Conservation (phyloP, 2,797 vertebrate genomes). For the Phalloptychus januarius region DNA sequence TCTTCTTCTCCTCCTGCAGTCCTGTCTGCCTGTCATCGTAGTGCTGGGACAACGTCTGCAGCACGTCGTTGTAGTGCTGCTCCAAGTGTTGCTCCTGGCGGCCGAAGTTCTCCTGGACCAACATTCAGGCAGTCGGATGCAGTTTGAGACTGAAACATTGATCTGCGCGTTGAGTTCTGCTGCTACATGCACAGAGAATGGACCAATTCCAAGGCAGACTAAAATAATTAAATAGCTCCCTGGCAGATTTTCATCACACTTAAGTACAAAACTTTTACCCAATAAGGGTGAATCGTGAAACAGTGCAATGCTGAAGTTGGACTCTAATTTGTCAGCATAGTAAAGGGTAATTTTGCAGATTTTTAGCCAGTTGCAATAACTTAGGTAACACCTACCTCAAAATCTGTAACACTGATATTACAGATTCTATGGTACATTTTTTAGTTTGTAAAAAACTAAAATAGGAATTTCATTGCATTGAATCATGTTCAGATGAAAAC, state of each 20-base stretch:
- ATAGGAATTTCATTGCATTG: not conserved
- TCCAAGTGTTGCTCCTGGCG: constrained; percentile 94
- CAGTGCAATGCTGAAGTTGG: not conserved
- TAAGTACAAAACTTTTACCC: not conserved
- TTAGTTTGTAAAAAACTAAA: not conserved
- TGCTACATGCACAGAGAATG: not conserved
- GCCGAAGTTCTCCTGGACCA: constrained; percentile 91
- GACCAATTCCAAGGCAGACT: not conserved
- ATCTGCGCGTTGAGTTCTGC: not conserved
- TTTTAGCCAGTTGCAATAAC: not conserved
- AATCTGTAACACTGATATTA: not conserved
- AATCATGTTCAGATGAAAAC: not conserved
- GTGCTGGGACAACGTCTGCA: constrained; percentile 89
- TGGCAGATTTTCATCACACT: not conserved
- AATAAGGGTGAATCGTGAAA: not conserved
- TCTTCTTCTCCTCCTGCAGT: constrained; percentile 89
- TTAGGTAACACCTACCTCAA: not conserved
- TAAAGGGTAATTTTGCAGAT: not conserved
- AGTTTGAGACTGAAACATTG: not conserved
- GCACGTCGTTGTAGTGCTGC: constrained; percentile 89
- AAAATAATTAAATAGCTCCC: not conserved
- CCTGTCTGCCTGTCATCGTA: constrained; percentile 84
- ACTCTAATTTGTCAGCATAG: not conserved
- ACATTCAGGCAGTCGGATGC: not conserved
- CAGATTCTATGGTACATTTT: not conserved